Base-by-base conservation (phyloP, 2,113 vertebrate genomes). In the Sus scrofa region DNA sequence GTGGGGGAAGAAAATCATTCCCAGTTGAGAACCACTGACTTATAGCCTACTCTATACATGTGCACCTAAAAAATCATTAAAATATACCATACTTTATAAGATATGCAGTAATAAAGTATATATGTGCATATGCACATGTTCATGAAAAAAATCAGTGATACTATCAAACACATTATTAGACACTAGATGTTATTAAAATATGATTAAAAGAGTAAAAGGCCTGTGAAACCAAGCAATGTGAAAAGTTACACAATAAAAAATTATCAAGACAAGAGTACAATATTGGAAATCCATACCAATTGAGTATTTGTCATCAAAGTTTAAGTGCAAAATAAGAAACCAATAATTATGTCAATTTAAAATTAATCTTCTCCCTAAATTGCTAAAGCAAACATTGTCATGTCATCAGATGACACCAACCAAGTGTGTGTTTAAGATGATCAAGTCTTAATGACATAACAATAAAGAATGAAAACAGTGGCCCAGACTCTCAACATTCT, bases 301-400 rank as follows among this genome's bases (percentile, higher is more conserved):
- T 60, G 18, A 82, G 32, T 79, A 75, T 65, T 54, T 58, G n/a
- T 85, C 24, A 95, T 96, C 60, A 95, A 92, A 91, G 67, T 15
- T 52, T 73, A 93, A 78, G 82, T 63, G 20, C 7, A 85, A 92
- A 92, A 56, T 44, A 50, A 93, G 37, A 88, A 94, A 37, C 19
- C 90, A n/a, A 85, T 74, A 52, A 96, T 73, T 93, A 67, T 11
- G 63, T 89, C 15, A 95, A 65, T 60, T 94, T 83, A 58, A 77
- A 14, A 78, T 93, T 96, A 63, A 83, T 89, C 74, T 81, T 50
- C 91, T 83, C 86, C 27, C 24, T 86, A 93, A 96, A 78, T 67
- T 92, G 44, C 78, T 84, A 87, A 82, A 86, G 37, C 44, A 90
- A 96, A 91, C 89, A 82, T 18, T 89, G 8, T 54, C 94, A 44